phyloP scores from a whole-genome alignment of 2,888 invertebrate species.

The Holacanthella duospinosa region DNA sequence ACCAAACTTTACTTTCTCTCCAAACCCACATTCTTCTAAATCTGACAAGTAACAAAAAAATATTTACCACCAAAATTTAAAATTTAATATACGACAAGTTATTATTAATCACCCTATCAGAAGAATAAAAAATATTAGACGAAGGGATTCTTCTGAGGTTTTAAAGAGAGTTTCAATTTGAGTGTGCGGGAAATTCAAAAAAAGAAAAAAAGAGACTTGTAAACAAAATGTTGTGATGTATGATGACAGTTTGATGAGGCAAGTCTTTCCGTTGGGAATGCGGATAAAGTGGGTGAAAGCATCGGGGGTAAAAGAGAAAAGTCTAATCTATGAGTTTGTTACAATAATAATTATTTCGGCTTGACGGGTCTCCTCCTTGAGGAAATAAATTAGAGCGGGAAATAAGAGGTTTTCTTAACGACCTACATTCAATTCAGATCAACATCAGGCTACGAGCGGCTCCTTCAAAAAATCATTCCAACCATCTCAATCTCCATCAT shows the following conservation, averaged over 20 bases:
- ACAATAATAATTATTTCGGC: conserved; percentile 4
- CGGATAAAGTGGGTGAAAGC: neutral
- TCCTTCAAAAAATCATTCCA: conserved; percentile 6
- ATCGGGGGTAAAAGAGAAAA: neutral
- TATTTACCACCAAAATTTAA: no score
- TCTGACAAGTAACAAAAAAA: no score
- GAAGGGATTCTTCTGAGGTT: no score
- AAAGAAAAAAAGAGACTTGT: conserved; percentile 9
- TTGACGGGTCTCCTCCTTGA: neutral
- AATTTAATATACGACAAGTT: no score
- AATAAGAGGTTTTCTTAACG: conserved; percentile 4
- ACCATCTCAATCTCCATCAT: neutral
- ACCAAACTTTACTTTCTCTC: no score
- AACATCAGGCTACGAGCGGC: neutral
- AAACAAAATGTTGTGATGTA: conserved; percentile 18
- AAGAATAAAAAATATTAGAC: no score
- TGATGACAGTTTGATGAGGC: conserved; percentile 24
- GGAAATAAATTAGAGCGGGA: conserved; percentile 2
- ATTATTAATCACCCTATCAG: no score
- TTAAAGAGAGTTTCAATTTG: neutral
- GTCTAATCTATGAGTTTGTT: conserved; percentile 1
- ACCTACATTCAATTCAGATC: conserved; percentile 6
- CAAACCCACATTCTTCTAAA: no score
- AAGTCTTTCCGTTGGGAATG: conserved; percentile 1
- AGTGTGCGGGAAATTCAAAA: neutral